Conservation (phyloP, 2,888 invertebrate species). For the Odontomyia ornata region DNA sequence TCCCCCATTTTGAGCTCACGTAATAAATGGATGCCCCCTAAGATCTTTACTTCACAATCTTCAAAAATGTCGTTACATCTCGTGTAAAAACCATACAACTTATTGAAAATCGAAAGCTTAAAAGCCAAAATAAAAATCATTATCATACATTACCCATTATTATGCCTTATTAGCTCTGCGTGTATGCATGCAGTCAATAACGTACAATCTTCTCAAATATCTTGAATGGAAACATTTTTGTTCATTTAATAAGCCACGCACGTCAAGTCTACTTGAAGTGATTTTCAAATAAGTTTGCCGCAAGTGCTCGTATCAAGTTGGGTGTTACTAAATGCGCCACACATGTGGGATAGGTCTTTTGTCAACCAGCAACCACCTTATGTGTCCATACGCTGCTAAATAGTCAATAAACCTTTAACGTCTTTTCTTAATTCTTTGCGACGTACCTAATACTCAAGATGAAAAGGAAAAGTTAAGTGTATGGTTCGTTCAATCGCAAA, state of each 20-base stretch:
- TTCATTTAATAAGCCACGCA: conserved; percentile 1
- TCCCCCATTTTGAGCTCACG: too few relatives aligned
- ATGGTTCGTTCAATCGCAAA: background rate
- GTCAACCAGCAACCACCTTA: too few relatives aligned
- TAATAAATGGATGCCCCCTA: too few relatives aligned
- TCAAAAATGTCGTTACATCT: too few relatives aligned
- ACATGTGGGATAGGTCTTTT: conserved; percentile 26
- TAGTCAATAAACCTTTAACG: background rate
- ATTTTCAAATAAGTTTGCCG: conserved; percentile 16
- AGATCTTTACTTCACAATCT: too few relatives aligned
- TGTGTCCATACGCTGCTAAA: background rate
- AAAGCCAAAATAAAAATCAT: too few relatives aligned
- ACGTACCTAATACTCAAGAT: conserved; percentile 69
- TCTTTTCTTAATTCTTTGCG: conserved; percentile 31
- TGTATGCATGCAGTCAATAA: too few relatives aligned
- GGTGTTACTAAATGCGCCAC: background rate
- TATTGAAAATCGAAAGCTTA: too few relatives aligned
- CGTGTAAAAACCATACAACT: too few relatives aligned
- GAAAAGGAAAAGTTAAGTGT: conserved; percentile 61
- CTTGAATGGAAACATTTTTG: background rate
- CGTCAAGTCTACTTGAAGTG: conserved; percentile 12
- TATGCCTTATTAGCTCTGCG: too few relatives aligned
- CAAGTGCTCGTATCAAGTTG: background rate
- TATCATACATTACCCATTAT: too few relatives aligned
- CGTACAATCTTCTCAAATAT: background rate